phyloP scores from a whole-genome alignment of 2,888 invertebrate species.

The Flabesymbios commensalis region DNA sequence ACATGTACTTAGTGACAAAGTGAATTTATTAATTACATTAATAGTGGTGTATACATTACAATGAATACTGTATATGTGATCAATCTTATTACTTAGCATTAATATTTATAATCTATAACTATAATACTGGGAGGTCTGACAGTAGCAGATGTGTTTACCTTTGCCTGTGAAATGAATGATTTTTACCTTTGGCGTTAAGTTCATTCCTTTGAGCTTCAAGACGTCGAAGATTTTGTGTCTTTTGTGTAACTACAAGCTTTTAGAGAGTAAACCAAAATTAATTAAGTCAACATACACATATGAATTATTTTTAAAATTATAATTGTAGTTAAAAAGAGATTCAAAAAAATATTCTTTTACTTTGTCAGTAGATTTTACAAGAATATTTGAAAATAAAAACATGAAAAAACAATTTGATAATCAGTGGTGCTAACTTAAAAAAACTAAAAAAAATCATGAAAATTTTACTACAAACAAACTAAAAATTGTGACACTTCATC shows the following conservation, averaged over 20 bases:
- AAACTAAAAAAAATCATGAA: neutral
- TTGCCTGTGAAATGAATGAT: neutral
- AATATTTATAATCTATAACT: neutral
- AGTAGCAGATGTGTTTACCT: neutral
- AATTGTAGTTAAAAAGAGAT: neutral
- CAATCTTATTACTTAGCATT: too few relatives aligned
- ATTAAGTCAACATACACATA: neutral
- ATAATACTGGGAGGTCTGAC: neutral
- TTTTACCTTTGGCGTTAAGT: slow-evolving; percentile 90
- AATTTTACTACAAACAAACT: too few relatives aligned
- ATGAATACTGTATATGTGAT: too few relatives aligned
- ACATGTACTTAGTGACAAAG: neutral
- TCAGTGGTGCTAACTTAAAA: too few relatives aligned
- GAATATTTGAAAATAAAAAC: neutral
- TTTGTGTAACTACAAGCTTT: slow-evolving; percentile 88
- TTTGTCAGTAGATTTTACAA: neutral
- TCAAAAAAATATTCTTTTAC: too few relatives aligned
- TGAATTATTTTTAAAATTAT: neutral
- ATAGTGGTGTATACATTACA: too few relatives aligned
- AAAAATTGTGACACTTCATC: too few relatives aligned
- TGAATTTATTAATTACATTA: too few relatives aligned
- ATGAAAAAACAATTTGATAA: slow-evolving; percentile 12
- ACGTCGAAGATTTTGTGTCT: slow-evolving; percentile 93
- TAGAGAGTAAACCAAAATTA: slow-evolving; percentile 30
- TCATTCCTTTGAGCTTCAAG: slow-evolving; percentile 98